phyloP scores from a whole-genome alignment of 2,888 invertebrate species.

The Venusia cambrica region DNA sequence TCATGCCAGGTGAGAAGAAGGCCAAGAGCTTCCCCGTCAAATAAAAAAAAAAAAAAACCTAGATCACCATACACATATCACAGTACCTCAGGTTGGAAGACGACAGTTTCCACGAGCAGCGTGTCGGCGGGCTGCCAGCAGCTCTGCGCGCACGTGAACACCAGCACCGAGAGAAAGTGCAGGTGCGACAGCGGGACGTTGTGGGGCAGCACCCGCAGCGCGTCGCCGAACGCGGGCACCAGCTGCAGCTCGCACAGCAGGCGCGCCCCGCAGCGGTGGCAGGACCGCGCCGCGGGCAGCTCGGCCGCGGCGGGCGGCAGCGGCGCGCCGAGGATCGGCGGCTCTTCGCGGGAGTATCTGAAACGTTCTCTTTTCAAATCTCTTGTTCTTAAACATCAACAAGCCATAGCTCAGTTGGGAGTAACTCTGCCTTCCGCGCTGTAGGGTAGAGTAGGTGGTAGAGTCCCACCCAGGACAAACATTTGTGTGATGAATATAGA shows the following conservation, averaged over 20 bases:
- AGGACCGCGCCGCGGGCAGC: constrained; percentile 64
- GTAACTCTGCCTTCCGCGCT: no score
- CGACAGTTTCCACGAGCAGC: constrained; percentile 85
- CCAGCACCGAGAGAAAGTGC: constrained; percentile 93
- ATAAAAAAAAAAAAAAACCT: no score
- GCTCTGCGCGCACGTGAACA: constrained; percentile 91
- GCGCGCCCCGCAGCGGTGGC: constrained; percentile 86
- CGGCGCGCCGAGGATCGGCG: constrained; percentile 86
- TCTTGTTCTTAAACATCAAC: no score
- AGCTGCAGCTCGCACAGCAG: constrained; percentile 92
- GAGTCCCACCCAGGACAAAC: no score
- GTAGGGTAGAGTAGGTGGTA: no score
- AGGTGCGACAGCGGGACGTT: constrained; percentile 78
- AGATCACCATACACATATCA: no score
- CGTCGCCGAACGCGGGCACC: constrained; percentile 88
- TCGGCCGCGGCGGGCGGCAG: constrained; percentile 69
- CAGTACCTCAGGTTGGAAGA: constrained; percentile 87
- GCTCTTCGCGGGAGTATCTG: constrained; percentile 88
- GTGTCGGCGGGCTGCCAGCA: constrained; percentile 90
- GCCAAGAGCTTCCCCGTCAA: no score
- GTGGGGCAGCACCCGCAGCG: constrained; percentile 81
- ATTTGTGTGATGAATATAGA: not conserved
- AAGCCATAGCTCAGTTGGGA: no score
- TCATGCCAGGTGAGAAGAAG: no score
- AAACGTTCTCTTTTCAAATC: no score